Base-by-base conservation (phyloP, 2,888 invertebrate genomes). In the Carabus problematicus region DNA sequence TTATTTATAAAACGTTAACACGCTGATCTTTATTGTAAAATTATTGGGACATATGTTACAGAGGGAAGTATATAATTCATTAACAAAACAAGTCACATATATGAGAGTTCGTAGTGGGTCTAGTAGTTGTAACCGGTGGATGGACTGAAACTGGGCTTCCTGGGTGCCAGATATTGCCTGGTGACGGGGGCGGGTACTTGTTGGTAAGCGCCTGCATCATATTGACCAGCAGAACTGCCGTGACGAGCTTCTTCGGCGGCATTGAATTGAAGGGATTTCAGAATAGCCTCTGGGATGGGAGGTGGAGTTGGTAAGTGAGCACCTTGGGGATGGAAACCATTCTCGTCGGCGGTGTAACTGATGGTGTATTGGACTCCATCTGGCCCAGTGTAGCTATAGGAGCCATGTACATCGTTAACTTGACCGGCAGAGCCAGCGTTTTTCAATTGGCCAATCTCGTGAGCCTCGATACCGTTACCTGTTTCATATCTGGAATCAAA, bases 291-390 rank as follows among this genome's bases (percentile, higher is more conserved):
- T n/a, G 87, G 87, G 70, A 87, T 84, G 19, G 86, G 86, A 11
- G 86, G 86, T 8, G 86, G 84, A 0, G 85, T 85, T 12, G 87
- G 87, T 52, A 87, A 75, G 69, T 86, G 83, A 4, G 79, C 80
- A 39, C 83, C 85, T 71, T 84, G 82, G 0, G 89, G 86, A 69
- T 85, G 86, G 79, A 89, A 89, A 60, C 89, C 89, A 71, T 87
- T 88, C 76, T 89, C 89, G 76, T 89, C 88, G 47, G 88, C 88
- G 1, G 85, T 83, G 75, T 88, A 88, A n/a, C 85, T 83, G 14
- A 89, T 79, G 64, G 84, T 85, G 71, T 88, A 85, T 12, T 85
- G 80, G 72, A 86, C 84, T 3, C 89, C 89, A 75, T 89, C 89
- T 0, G 89, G 88, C 29, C 86, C 86, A 0, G 88, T 87, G 77